Evolutionary conservation across 1,140 invertebrate genomes (phyloP), one percentile per base, ranked within the genome.

Genomic region (Dermatophagoides farinae): DNA sequence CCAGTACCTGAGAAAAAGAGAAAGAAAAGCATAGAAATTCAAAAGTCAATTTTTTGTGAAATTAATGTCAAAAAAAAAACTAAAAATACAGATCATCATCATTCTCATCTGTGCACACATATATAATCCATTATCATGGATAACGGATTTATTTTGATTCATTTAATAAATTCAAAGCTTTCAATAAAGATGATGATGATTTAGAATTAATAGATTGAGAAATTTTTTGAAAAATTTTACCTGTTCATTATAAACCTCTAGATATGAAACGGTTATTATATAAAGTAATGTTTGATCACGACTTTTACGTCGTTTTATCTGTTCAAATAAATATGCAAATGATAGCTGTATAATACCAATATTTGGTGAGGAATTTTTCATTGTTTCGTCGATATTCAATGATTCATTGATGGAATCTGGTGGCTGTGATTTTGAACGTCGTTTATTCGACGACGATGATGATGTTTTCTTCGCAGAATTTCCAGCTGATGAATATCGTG

Each of bases 181-280:
- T 41, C 40, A 41, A 14, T 10, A 14, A 41, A 43, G 12, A 43
- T 43, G 12, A 16, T 16, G 41, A 18, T 14, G 41, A 43, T 18
- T 23, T 10, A 52, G 14, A 25, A 14, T 6, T 20, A 40, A 25
- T 37, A 11, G 5, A 16, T 25, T 1, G 50, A 20, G 12, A 25
- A 59, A 71, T 72, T 50, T 76, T 73, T 12, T 73, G 70, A 67
- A 75, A 73, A 16, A 43, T 16, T 73, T 74, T 67, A 92, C 87
- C 77, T 92, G 88, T 77, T 93, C 89, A 70, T 93, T 93, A 72
- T 93, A 93, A 60, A 93, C 91, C 77, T 93, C 89, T 63, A 97
- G 74, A 74, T 92, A 90, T 64, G 88, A 91, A 59, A 91, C 84
- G 71, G 89, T 89, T 39, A 97, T 75, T 39, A 93, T 77, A 73